Evolutionary conservation across 2,888 invertebrate genomes (phyloP).

Genomic region (Bruchidius siliquastri): DNA sequence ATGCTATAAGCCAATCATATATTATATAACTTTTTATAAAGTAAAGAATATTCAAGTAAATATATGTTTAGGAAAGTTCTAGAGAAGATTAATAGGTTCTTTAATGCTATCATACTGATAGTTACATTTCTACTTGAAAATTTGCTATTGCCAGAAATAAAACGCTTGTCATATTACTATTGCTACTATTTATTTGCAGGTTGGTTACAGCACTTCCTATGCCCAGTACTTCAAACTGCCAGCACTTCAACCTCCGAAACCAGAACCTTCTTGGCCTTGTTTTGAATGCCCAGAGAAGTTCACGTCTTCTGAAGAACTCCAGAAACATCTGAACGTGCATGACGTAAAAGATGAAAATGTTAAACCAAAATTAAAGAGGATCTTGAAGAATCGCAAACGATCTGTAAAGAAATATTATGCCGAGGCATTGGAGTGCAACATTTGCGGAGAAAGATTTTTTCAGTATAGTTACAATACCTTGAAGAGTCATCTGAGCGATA

Average conservation of each 20-base stretch:
- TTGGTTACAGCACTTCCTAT: conserved; percentile 64
- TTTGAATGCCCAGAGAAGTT: conserved; percentile 60
- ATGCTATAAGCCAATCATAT: no score
- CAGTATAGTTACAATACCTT: conserved; percentile 32
- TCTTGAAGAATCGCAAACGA: conserved; percentile 28
- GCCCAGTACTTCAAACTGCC: conserved; percentile 56
- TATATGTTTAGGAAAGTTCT: no score
- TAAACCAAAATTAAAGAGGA: conserved; percentile 33
- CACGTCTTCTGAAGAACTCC: conserved; percentile 53
- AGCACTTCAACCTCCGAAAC: conserved; percentile 44
- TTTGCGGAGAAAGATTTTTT: conserved; percentile 35
- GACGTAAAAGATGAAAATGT: conserved; percentile 34
- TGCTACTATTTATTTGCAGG: conserved; percentile 32
- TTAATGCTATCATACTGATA: no score
- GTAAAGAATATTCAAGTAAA: no score
- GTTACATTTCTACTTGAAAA: no score
- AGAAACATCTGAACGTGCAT: conserved; percentile 57
- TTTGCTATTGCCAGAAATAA: no score
- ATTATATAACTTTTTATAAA: no score
- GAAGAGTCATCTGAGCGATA: conserved; percentile 33
- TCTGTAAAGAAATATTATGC: conserved; percentile 23
- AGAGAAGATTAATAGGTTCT: no score
- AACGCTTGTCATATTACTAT: no score
- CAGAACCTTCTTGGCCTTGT: conserved; percentile 55
- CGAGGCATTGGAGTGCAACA: conserved; percentile 36